Evolutionary conservation across 2,888 invertebrate genomes (phyloP).

Genomic region (Phragmatobia fuliginosa): DNA sequence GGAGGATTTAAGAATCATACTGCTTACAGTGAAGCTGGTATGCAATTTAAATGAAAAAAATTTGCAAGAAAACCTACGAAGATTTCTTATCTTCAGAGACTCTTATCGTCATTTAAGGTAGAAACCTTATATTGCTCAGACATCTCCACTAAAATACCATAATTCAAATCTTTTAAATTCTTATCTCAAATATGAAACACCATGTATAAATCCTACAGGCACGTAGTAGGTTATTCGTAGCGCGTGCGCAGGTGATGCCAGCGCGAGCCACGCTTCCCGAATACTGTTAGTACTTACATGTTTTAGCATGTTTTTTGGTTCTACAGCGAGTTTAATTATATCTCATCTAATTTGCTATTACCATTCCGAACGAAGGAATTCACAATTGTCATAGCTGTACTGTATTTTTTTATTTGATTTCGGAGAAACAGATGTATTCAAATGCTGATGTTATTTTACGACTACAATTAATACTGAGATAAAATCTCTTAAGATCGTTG

Average conservation of each 20-base stretch:
- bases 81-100: neutral
- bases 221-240: slow-evolving; percentile 68
- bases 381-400: slow-evolving; percentile 21
- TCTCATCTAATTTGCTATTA: slow-evolving; percentile 36
- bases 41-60: too few relatives aligned
- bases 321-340: slow-evolving; percentile 23
- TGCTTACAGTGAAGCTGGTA: too few relatives aligned
- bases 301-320: slow-evolving; percentile 22
- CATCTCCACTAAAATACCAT: neutral
- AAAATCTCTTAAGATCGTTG: neutral
- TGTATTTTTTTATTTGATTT: slow-evolving; percentile 11
- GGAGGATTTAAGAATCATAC: too few relatives aligned
- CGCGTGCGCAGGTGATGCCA: slow-evolving; percentile 76
- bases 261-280: slow-evolving; percentile 62
- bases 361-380: slow-evolving; percentile 33
- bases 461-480: too few relatives aligned
- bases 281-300: slow-evolving; percentile 62
- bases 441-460: slow-evolving; percentile 1
- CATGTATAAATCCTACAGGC: slow-evolving; percentile 37
- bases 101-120: neutral
- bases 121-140: neutral
- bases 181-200: slow-evolving; percentile 21
- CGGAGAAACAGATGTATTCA: slow-evolving; percentile 9
- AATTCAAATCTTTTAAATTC: neutral
- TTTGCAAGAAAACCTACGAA: too few relatives aligned